Conservation (phyloP, 1,140 invertebrate genomes). For the Helicoverpa armigera region DNA sequence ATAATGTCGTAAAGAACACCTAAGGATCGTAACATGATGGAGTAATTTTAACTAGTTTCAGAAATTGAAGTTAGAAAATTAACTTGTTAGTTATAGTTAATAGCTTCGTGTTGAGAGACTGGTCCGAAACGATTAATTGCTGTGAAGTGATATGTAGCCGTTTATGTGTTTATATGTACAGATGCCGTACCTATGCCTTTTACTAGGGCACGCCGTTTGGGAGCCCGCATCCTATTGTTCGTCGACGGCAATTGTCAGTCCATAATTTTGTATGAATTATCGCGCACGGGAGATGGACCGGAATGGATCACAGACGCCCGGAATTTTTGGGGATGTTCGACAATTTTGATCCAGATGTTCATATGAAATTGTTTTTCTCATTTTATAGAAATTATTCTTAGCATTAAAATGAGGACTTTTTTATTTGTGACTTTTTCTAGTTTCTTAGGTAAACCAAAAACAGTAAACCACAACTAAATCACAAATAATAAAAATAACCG, state of each 20-base stretch:
- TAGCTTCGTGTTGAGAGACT: not conserved
- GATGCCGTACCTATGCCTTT: conserved; percentile 12
- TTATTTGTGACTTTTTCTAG: too few relatives aligned
- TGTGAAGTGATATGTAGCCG: not conserved
- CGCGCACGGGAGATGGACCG: conserved; percentile 36
- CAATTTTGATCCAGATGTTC: not conserved
- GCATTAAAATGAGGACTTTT: not conserved
- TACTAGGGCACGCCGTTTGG: conserved; percentile 32
- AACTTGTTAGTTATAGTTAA: too few relatives aligned
- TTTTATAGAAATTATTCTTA: not conserved
- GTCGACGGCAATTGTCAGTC: conserved; percentile 36
- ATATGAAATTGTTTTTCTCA: not conserved
- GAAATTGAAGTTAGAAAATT: too few relatives aligned
- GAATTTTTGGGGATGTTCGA: conserved; percentile 21
- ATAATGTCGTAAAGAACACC: too few relatives aligned
- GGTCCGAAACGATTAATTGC: conserved; percentile 23
- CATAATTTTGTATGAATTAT: conserved; percentile 50
- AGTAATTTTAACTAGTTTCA: too few relatives aligned
- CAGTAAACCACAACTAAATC: not conserved
- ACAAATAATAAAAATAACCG: conserved; percentile 27
- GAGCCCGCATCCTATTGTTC: conserved; percentile 43
- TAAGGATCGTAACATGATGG: too few relatives aligned
- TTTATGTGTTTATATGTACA: not conserved
- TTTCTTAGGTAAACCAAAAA: not conserved
- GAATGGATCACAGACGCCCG: conserved; percentile 27